A percentile compares a stretch with the other conserved stretches of the same genome.
phyloP scores from a whole-genome alignment of 2,113 vertebrate genomes.

The Pelusios castaneus region DNA sequence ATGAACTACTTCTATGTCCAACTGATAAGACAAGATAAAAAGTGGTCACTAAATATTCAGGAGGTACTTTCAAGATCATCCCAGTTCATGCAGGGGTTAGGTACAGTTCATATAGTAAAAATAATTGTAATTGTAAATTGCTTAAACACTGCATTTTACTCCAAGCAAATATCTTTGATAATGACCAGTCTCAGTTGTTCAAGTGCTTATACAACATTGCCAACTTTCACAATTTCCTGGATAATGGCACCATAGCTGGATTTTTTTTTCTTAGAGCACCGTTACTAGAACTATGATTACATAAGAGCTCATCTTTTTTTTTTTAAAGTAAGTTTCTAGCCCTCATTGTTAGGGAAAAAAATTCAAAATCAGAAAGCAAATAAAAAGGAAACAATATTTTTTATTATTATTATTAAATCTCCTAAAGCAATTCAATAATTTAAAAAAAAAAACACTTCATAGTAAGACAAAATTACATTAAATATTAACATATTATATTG shows the following conservation, averaged over 20 bases:
- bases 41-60: not conserved
- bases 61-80: not conserved
- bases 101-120: not conserved
- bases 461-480: no score
- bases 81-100: not conserved
- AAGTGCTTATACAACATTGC: not conserved
- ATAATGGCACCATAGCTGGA: not conserved
- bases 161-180: rapidly evolving
- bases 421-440: not conserved
- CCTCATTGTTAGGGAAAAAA: not conserved
- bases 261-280: not conserved
- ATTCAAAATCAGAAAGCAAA: not conserved
- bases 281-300: not conserved
- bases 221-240: not conserved
- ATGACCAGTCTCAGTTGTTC: not conserved
- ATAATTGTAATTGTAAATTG: not conserved
- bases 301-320: not conserved
- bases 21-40: not conserved
- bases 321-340: not conserved
- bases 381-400: not conserved
- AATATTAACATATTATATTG: no score
- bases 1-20: not conserved
- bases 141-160: not conserved
- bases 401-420: not conserved
- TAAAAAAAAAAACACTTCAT: no score